Base-by-base conservation (phyloP, 2,113 vertebrate genomes). In the Zosterops lateralis region DNA sequence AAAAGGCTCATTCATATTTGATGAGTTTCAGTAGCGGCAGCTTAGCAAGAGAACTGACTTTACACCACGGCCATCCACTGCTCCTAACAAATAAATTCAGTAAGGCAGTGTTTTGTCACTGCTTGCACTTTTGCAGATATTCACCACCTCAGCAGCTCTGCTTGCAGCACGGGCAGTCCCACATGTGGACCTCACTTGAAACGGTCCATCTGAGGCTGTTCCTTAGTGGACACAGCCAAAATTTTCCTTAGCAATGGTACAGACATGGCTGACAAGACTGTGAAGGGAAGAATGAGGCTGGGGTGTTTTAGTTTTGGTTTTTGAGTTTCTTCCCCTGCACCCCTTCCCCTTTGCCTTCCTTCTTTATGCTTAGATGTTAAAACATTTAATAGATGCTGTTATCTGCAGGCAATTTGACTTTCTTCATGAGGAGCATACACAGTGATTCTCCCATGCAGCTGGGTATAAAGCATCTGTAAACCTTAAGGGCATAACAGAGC, bases 291-390 rank as follows among this genome's bases (percentile, higher is more conserved):
- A 57, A 74, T 17, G 16, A 66, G 9, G 7, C 29, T 47, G 29
- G 4, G 6, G 2, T 18, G 3, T 26, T 51, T 31, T 44, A 15
- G 17, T 38, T 68, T 8, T 4, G 20, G 5, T 48, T 64, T 44
- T 75, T 8, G 4, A 4, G 1, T 0, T 11, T 53, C 10, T 14
- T 1, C 4, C 4, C 16, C 12, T 34, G 11, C 3, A 15, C 3
- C 5, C 1, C 1, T 0, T 31, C 5, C 5, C 21, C 22, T 26
- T 50, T 60, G 62, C 10, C 7, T 15, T 82, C 12, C 21, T 67
- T 29, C 19, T 83, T 44, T 34, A 32, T 47, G 17, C 36, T 79
- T 58, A 75, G n/a, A 17, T 53, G 40, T 66, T 36, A 26, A 38
- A 89, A 15, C 10, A 6, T 29, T 62, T 34, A 58, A 34, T 48